Evolutionary conservation across 2,797 vertebrate genomes (phyloP), one percentile per base, ranked within the genome.

Genomic region (Gambelia wislizenii): DNA sequence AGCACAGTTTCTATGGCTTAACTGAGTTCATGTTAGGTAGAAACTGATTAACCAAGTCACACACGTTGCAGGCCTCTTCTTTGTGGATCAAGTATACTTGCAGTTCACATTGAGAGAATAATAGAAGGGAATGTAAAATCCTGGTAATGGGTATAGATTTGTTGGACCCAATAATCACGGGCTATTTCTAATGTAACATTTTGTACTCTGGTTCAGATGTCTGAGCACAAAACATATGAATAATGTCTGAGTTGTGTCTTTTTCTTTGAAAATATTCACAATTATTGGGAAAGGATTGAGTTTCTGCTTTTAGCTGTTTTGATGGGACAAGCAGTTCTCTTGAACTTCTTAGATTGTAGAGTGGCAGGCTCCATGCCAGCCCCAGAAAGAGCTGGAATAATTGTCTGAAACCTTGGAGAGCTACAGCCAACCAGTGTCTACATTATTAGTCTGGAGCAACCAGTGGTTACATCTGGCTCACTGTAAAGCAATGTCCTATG

Each of bases 11-110:
- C n/a, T 27, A 8, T 25, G 39, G n/a, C 33, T 47, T 74, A 64
- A 79, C 49, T 85, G 33, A 22, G 6, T 27, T 76, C 49, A 22
- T 0, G 0, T 61, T 9, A 3, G 1, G 0, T 1, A 27, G 86
- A 69, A 4, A 2, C 52, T 0, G 54, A 49, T 64, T 22, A 75
- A 54, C 20, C 27, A 47, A 81, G 59, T 64, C 72, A 13, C 69
- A 83, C 44, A 64, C 76, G 76, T 36, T 36, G 42, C 47, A 44
- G 47, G 64, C 49, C 25, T 69, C 8, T 52, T 86, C 30, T 54
- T 42, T 72, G 25, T 6, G 47, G 10, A 80, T 56, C 72, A 54
- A 44, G 13, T 12, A 14, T 33, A 13, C 64, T 47, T 54, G 18
- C 6, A 42, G 14, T n/a, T 33, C 30, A 54, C 4, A 39, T 20